phyloP scores from a whole-genome alignment of 2,797 vertebrate species.

The Coranthus polyacanthus region DNA sequence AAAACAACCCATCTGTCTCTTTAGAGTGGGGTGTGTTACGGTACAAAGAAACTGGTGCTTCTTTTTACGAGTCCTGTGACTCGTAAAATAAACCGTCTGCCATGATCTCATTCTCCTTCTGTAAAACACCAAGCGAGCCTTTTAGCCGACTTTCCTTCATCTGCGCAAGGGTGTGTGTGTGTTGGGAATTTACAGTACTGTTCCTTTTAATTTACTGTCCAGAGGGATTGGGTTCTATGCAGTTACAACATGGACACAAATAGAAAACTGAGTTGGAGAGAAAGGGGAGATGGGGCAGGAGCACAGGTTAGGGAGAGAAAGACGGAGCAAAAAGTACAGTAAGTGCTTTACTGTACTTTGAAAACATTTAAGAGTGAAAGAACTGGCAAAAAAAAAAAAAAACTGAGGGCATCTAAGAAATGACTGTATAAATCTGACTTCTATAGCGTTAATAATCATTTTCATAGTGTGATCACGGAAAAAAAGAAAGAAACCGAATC shows the following conservation, averaged over 20 bases:
- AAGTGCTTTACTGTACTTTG: neutral
- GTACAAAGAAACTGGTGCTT: neutral
- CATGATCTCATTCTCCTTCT: neutral
- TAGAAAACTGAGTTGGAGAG: conserved; percentile 48
- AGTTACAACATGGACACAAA: conserved; percentile 62
- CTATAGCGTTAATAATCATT: neutral
- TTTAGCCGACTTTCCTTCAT: neutral
- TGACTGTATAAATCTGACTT: neutral
- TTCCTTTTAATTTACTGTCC: conserved; percentile 42
- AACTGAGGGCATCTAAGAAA: neutral
- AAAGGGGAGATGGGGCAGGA: neutral
- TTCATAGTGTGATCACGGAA: neutral
- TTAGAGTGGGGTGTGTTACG: neutral
- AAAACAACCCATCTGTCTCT: neutral
- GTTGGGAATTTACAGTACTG: conserved; percentile 60
- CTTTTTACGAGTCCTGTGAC: neutral
- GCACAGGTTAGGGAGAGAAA: conserved; percentile 19
- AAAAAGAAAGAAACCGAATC: neutral
- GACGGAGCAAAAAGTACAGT: conserved; percentile 3
- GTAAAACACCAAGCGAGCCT: neutral
- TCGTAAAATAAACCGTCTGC: too few relatives aligned
- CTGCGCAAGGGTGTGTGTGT: conserved; percentile 2
- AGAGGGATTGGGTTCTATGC: conserved; percentile 49
- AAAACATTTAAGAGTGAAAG: conserved; percentile 1
- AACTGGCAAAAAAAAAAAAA: conserved; percentile 1